Conservation (phyloP, 2,888 invertebrate genomes). For the Lucinisca nassula region DNA sequence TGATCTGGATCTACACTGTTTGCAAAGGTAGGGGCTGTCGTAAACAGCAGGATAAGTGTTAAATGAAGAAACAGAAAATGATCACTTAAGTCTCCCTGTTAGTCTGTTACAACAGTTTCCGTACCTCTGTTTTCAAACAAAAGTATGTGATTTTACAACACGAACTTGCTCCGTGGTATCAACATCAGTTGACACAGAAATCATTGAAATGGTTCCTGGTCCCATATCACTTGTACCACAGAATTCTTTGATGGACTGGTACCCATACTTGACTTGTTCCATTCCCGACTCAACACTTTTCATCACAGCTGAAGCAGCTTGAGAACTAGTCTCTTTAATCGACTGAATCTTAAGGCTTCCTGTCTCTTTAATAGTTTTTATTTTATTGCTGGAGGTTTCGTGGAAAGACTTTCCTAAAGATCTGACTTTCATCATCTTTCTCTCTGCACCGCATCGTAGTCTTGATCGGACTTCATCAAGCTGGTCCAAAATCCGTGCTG, state of each 20-base stretch:
- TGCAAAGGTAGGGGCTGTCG: too few species aligned
- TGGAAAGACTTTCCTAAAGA: constrained; percentile 76
- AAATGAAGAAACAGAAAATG: too few species aligned
- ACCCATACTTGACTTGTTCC: constrained; percentile 85
- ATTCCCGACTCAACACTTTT: constrained; percentile 84
- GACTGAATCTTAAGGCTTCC: constrained; percentile 81
- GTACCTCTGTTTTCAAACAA: constrained; percentile 50
- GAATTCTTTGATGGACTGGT: constrained; percentile 86
- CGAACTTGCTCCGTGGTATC: constrained; percentile 80
- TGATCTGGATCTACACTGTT: too few species aligned
- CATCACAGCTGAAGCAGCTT: constrained; percentile 81
- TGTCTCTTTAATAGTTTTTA: constrained; percentile 73
- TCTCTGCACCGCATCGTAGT: constrained; percentile 79
- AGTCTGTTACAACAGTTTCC: too few species aligned
- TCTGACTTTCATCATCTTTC: constrained; percentile 81
- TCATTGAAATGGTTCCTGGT: constrained; percentile 84
- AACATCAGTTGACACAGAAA: constrained; percentile 84
- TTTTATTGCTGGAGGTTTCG: constrained; percentile 67
- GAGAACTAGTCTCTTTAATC: constrained; percentile 81
- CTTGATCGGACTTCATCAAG: constrained; percentile 82
- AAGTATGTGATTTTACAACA: constrained; percentile 80
- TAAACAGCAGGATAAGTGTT: too few species aligned
- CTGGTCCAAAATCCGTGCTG: constrained; percentile 78
- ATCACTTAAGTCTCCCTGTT: too few species aligned
- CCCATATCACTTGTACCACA: constrained; percentile 87